Base-by-base conservation (phyloP, 2,113 vertebrate species). In the Oryzias melastigma region DNA sequence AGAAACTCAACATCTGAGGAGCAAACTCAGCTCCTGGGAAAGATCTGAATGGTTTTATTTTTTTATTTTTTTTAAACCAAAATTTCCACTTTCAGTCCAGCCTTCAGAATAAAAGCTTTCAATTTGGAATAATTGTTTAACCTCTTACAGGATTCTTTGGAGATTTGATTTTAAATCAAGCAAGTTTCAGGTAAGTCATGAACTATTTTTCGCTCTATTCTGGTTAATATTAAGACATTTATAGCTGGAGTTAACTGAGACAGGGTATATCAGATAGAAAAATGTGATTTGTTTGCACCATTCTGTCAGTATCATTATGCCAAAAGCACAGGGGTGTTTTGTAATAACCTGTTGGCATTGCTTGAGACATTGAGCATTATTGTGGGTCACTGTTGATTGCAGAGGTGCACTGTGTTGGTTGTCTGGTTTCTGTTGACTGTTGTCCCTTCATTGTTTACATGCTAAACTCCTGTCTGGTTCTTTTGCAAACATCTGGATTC, bases 371-470 rank as follows among this genome's bases (percentile, higher is more conserved):
- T 87, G 72, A 87, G 78, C 5, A 6, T 70, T 45, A 55, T 45
- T 71, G 68, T 68, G 69, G 71, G 73, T 40, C 49, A 71, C 59
- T 74, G 67, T 87, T 85, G 85, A 78, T 65, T 5, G 27, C 74
- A 58, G 65, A 53, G 56, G 67, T 44, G 60, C 70, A 45, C 35
- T 56, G 50, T 75, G 67, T 90, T 89, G 65, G 82, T 68, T 66
- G 61, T 52, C 68, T 72, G 60, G 57, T 43, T 72, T 77, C 52
- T 84, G 85, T 90, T 90, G 80, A 91, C 82, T 46, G 49, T 82
- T 68, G 44, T 64, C 50, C 40, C 60, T n/a, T 71, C 70, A 57
- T 15, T 86, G 79, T 87, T 88, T 83, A 90, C 85, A 51, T 82
- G 83, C 54, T 76, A 75, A 83, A 76, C 77, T 73, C 56, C 60